phyloP scores from a whole-genome alignment of 2,888 invertebrate species.

The Cataglyphis livida region DNA sequence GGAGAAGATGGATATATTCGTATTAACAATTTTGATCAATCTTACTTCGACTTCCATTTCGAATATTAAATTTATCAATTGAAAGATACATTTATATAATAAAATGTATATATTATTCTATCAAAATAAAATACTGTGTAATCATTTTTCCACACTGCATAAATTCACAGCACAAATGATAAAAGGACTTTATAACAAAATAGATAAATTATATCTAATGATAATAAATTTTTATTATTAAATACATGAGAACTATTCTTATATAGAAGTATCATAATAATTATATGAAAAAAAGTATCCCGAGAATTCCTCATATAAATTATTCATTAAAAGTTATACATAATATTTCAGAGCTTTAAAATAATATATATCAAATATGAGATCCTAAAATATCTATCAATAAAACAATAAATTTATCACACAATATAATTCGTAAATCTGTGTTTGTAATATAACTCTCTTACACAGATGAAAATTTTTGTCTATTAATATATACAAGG shows the following conservation, averaged over 20 bases:
- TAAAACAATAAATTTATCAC: background rate
- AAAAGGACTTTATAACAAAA: background rate
- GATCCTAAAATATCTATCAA: background rate
- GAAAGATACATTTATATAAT: conserved; percentile 49
- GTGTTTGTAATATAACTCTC: background rate
- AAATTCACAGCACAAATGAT: background rate
- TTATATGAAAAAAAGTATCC: conserved; percentile 1
- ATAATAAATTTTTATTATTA: background rate
- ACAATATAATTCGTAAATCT: background rate
- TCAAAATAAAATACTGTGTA: background rate
- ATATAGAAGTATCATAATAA: background rate
- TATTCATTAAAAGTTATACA: background rate
- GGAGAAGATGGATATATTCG: conserved; percentile 99
- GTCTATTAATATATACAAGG: background rate
- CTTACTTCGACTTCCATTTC: conserved; percentile 98
- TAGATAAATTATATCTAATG: background rate
- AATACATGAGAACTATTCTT: background rate
- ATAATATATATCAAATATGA: background rate
- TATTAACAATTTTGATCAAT: conserved; percentile 97
- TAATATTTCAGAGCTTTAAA: background rate
- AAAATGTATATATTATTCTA: conserved; percentile 22
- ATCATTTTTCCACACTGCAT: conserved; percentile 4
- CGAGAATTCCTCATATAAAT: background rate
- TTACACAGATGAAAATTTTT: background rate
- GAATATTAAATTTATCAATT: conserved; percentile 89